Evolutionary conservation across 2,113 vertebrate species (phyloP).

Genomic region (Pseudolaguvia tuberculata): DNA sequence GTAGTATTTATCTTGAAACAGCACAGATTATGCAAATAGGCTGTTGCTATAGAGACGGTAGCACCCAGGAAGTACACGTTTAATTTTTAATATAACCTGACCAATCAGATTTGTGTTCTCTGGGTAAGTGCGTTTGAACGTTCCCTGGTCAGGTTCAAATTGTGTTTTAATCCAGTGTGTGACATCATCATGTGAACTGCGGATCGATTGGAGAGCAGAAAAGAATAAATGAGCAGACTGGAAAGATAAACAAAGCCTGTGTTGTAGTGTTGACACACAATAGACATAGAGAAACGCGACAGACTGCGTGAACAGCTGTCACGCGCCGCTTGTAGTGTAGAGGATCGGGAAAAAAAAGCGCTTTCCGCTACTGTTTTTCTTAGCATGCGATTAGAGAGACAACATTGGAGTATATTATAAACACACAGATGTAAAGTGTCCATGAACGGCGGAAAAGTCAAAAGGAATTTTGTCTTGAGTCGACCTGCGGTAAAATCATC

Average conservation of each 20-base stretch:
- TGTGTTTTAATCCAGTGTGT: constrained; percentile 7
- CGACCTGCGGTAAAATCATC: neutral
- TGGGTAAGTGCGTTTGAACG: too few relatives aligned
- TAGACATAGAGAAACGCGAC: constrained; percentile 14
- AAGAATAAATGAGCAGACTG: constrained; percentile 38
- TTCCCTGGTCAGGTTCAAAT: too few relatives aligned
- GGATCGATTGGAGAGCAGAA: constrained; percentile 3
- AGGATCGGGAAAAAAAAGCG: neutral
- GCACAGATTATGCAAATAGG: neutral
- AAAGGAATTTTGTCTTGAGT: neutral
- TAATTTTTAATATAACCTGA: too few relatives aligned
- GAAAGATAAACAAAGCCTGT: constrained; percentile 41
- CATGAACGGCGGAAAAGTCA: neutral
- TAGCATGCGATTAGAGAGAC: neutral
- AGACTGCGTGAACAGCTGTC: constrained; percentile 22
- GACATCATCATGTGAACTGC: constrained; percentile 8
- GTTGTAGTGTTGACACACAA: constrained; percentile 33
- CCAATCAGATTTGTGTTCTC: neutral
- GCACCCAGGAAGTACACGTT: too few relatives aligned
- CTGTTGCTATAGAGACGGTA: neutral
- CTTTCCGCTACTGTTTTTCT: too few relatives aligned
- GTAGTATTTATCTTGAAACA: too few relatives aligned
- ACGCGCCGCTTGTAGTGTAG: neutral
- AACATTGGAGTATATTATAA: neutral
- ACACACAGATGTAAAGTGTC: neutral